A percentile compares a stretch with the other conserved stretches of the same genome.
Evolutionary conservation across 2,797 vertebrate species (phyloP).

Genomic region (Phrynocephalus forsythii): DNA sequence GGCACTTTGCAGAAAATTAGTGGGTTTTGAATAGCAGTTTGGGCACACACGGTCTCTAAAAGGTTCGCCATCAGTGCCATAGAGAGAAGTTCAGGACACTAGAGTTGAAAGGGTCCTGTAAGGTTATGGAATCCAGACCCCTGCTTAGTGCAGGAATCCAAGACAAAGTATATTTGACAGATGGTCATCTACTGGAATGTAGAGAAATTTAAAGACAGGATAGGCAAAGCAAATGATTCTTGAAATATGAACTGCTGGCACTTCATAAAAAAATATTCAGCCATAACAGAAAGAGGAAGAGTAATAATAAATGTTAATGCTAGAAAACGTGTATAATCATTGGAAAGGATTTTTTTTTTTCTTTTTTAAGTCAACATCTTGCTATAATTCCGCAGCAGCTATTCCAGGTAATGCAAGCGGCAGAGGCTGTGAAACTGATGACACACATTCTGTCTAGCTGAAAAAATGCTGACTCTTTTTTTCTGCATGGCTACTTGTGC

Average conservation of each 20-base stretch:
- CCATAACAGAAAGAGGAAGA: not conserved
- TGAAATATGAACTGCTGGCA: not conserved
- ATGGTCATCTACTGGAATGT: no score
- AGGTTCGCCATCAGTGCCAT: no score
- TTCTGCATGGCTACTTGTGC: conserved; percentile 2
- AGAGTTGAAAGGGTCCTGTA: no score
- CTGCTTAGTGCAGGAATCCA: no score
- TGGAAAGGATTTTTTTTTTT: not conserved
- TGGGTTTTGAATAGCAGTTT: no score
- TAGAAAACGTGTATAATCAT: not conserved
- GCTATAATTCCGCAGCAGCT: conserved; percentile 15
- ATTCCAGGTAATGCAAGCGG: conserved; percentile 22
- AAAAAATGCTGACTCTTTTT: conserved; percentile 28
- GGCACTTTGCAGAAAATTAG: no score
- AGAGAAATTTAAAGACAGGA: no score
- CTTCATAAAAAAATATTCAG: not conserved
- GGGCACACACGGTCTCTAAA: no score
- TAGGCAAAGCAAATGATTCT: not conserved
- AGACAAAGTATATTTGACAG: no score
- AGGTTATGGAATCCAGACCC: no score
- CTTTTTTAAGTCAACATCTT: not conserved
- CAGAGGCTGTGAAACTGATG: conserved; percentile 22
- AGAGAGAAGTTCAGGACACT: no score
- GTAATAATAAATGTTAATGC: not conserved
- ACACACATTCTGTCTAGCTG: not conserved